Percentiles rank a stretch among this genome's conserved stretches.
Evolutionary conservation across 2,888 invertebrate species (phyloP).

Genomic region (Lamellibrachia satsuma): DNA sequence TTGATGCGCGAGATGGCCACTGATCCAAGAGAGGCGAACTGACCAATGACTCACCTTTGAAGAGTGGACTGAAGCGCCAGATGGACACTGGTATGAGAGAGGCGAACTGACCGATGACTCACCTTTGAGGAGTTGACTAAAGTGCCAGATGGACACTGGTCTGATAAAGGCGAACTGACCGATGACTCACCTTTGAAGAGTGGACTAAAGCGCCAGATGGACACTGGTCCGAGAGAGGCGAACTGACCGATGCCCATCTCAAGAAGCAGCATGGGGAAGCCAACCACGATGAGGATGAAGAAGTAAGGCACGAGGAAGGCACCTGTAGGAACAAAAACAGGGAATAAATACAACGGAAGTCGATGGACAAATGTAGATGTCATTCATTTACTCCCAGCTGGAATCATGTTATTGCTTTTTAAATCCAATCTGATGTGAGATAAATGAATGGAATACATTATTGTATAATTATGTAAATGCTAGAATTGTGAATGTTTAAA

Average conservation of each 20-base stretch:
- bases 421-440: too few relatives aligned
- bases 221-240: slow-evolving; percentile 57
- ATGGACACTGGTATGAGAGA: slow-evolving; percentile 58
- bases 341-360: background rate
- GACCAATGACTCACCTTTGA: slow-evolving; percentile 46
- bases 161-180: slow-evolving; percentile 59
- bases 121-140: slow-evolving; percentile 51
- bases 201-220: slow-evolving; percentile 57
- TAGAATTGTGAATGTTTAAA: too few relatives aligned
- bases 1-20: slow-evolving; percentile 57
- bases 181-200: slow-evolving; percentile 44
- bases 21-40: slow-evolving; percentile 58
- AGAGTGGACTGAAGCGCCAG: slow-evolving; percentile 54
- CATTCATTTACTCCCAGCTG: too few relatives aligned
- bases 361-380: background rate
- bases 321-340: slow-evolving; percentile 41
- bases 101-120: slow-evolving; percentile 51
- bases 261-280: slow-evolving; percentile 57
- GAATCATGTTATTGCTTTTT: too few relatives aligned
- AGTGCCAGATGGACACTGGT: slow-evolving; percentile 57
- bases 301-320: slow-evolving; percentile 58
- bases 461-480: too few relatives aligned
- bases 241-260: slow-evolving; percentile 60
- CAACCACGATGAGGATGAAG: slow-evolving; percentile 53
- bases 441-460: too few relatives aligned